A percentile compares a stretch with the other conserved stretches of the same genome.
Conservation (phyloP, 1,140 invertebrate genomes). For the Drosophila nebulosa region DNA sequence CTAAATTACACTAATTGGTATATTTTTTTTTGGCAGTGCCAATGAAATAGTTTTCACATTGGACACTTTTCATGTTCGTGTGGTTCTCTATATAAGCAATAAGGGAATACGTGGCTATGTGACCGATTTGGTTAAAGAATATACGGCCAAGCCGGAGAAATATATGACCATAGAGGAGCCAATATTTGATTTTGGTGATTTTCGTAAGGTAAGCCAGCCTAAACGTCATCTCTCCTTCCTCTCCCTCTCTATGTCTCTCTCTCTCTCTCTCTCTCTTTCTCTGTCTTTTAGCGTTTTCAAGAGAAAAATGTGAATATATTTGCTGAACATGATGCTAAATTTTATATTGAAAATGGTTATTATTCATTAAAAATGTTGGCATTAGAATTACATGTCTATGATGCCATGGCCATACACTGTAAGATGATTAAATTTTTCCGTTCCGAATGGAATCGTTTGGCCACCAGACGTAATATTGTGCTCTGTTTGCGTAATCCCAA, state of each 20-base stretch:
- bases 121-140: constrained; percentile 42
- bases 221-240: neutral
- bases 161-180: constrained; percentile 57
- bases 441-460: constrained; percentile 69
- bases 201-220: constrained; percentile 63
- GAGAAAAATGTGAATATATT: constrained; percentile 69
- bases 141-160: constrained; percentile 34
- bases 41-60: constrained; percentile 67
- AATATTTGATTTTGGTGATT: constrained; percentile 48
- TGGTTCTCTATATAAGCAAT: constrained; percentile 40
- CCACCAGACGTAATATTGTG: constrained; percentile 50
- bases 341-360: constrained; percentile 72
- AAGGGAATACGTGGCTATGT: constrained; percentile 61
- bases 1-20: neutral
- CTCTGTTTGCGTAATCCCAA: constrained; percentile 42
- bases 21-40: constrained; percentile 9
- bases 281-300: constrained; percentile 49
- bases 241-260: neutral
- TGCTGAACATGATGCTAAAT: constrained; percentile 61
- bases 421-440: constrained; percentile 52
- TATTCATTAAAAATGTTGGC: constrained; percentile 68
- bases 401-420: constrained; percentile 55
- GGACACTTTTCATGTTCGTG: constrained; percentile 56
- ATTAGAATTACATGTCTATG: constrained; percentile 60
- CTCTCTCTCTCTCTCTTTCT: neutral